phyloP scores from a whole-genome alignment of 2,113 vertebrate genomes.

The Blennius ocellaris region DNA sequence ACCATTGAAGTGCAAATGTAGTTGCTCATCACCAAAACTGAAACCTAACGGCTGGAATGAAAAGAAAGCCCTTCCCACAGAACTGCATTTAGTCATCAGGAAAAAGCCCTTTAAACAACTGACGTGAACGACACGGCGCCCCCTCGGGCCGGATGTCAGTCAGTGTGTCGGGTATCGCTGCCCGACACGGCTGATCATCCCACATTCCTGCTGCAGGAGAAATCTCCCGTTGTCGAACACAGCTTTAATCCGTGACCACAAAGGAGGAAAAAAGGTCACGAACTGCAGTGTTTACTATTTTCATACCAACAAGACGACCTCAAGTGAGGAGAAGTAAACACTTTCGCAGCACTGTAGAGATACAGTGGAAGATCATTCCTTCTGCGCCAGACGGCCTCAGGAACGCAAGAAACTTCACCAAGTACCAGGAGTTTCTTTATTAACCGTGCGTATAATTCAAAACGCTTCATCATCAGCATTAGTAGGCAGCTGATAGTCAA shows the following conservation, averaged over 20 bases:
- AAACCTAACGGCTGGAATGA: not conserved
- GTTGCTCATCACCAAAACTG: not conserved
- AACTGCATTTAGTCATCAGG: slow-evolving; percentile 11
- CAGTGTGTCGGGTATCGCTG: not conserved
- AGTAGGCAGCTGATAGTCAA: too few relatives aligned
- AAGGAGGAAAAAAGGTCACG: not conserved
- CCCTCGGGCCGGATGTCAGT: not conserved
- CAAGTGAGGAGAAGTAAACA: slow-evolving; percentile 39
- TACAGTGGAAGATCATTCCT: not conserved
- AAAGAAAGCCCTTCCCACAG: not conserved
- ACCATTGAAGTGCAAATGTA: not conserved
- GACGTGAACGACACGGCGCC: not conserved
- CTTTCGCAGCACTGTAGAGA: slow-evolving; percentile 26
- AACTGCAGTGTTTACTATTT: not conserved
- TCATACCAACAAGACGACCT: slow-evolving; percentile 2
- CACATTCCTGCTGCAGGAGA: slow-evolving; percentile 15
- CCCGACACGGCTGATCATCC: not conserved
- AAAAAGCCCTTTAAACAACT: not conserved
- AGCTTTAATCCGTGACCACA: not conserved
- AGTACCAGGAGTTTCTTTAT: too few relatives aligned
- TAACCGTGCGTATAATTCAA: too few relatives aligned
- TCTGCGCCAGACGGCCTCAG: not conserved
- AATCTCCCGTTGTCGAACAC: slow-evolving; percentile 4
- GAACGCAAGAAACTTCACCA: too few relatives aligned
- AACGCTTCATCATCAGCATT: too few relatives aligned